Conservation (phyloP, 2,888 invertebrate species). For the Clostera curtula region DNA sequence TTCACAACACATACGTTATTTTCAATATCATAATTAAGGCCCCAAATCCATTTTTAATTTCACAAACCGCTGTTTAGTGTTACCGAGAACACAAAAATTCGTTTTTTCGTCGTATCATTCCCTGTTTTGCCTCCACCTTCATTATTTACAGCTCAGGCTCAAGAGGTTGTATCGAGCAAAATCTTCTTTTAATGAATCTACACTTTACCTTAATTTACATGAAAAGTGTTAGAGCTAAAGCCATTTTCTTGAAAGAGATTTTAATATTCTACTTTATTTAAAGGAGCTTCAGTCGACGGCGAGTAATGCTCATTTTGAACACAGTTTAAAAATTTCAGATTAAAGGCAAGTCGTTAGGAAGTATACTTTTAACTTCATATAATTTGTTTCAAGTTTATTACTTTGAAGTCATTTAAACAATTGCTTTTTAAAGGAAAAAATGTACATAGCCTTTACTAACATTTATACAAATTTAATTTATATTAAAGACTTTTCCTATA, state of each 20-base stretch:
- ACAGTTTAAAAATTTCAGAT: constrained; percentile 16
- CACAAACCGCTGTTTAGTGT: constrained; percentile 16
- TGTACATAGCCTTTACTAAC: too few species aligned
- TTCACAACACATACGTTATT: background rate
- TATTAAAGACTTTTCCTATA: too few species aligned
- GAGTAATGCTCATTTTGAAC: constrained; percentile 27
- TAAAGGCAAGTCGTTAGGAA: background rate
- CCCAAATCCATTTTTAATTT: constrained; percentile 17
- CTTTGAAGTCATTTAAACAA: too few species aligned
- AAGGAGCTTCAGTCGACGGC: constrained; percentile 21
- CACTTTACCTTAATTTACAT: constrained; percentile 52
- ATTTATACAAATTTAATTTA: too few species aligned
- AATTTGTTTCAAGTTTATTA: too few species aligned
- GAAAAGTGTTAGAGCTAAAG: constrained; percentile 43
- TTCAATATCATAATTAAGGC: background rate
- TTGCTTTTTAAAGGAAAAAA: too few species aligned
- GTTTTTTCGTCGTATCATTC: constrained; percentile 8
- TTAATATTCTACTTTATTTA: constrained; percentile 41
- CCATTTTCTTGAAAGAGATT: constrained; percentile 49
- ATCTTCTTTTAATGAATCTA: constrained; percentile 46
- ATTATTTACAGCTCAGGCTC: constrained; percentile 34
- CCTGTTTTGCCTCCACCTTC: constrained; percentile 19
- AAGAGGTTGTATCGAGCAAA: constrained; percentile 28
- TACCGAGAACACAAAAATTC: constrained; percentile 3
- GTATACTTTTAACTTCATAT: too few species aligned